Base-by-base conservation (phyloP, 2,113 vertebrate genomes). In the Apeltes quadracus region DNA sequence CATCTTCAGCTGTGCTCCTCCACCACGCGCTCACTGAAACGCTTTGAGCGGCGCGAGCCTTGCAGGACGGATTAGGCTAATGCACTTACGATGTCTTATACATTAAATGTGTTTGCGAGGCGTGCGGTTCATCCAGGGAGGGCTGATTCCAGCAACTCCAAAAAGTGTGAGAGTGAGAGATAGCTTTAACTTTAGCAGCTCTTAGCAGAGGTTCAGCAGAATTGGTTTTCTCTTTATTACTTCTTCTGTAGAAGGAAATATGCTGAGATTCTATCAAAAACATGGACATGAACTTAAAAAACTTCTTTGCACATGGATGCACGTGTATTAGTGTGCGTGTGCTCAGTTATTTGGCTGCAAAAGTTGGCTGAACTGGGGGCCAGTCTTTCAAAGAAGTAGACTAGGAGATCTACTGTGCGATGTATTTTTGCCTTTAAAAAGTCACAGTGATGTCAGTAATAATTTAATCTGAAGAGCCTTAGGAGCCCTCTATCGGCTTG, bases 41-140 rank as follows among this genome's bases (percentile, higher is more conserved):
- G 72, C 84, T 86, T 51, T 80, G 79, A 81, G 86, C 63, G 71
- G 83, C 72, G 51, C 75, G 79, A 91, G 88, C 82, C 88, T 92
- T 92, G 92, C 93, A 90, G 89, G 84, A 54, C 55, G 85, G 93
- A 95, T 97, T 97, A 96, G 90, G 48, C 50, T 95, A 95, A 97
- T 92, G 86, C 81, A 92, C 88, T 92, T 92, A 92, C 59, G 78
- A 50, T 80, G 88, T 86, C 86, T 92, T 89, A 84, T 72, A 83
- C 69, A 65, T 78, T 84, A 73, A 78, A 78, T 41, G 66, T 70
- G 75, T 71, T 84, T 55, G 64, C 34, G 68, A 74, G 55, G 82
- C 78, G 75, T 77, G 65, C 50, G 65, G 58, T 64, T 82, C 74
- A 77, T 34, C 62, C 65, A 53, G 65, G 22, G 66, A 61, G 71